Percentiles rank a stretch among this genome's conserved stretches.
Evolutionary conservation across 2,797 vertebrate species (phyloP).

Genomic region (Pangasius mekongensis): DNA sequence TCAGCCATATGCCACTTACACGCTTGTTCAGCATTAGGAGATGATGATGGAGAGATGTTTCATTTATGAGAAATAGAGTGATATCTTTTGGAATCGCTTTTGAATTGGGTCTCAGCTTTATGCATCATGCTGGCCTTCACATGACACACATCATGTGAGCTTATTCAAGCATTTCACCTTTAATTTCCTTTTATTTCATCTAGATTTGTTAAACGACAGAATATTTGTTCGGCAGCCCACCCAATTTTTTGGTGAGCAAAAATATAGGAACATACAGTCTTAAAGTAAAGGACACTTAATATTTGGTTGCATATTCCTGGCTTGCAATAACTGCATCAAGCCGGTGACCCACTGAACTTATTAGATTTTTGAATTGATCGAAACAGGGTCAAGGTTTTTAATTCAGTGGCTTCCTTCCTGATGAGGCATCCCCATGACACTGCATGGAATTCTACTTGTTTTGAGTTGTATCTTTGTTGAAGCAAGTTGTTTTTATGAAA

Average conservation of each 20-base stretch:
- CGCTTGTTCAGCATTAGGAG: not conserved
- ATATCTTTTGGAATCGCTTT: not conserved
- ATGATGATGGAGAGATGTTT: not conserved
- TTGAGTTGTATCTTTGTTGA: not conserved
- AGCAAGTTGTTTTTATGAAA: not conserved
- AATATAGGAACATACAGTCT: not conserved
- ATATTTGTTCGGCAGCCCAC: not conserved
- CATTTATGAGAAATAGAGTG: not conserved
- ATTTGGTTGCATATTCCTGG: not conserved
- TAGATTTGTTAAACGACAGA: not conserved
- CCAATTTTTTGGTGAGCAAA: not conserved
- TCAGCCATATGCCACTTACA: not conserved
- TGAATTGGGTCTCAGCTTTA: not conserved
- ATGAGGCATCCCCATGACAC: not conserved
- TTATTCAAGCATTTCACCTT: not conserved
- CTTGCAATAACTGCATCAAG: not conserved
- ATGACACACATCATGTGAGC: not conserved
- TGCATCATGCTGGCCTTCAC: not conserved
- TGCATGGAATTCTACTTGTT: not conserved
- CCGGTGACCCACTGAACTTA: not conserved
- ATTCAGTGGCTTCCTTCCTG: not conserved
- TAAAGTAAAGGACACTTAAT: not conserved
- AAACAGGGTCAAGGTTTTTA: not conserved
- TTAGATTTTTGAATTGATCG: not conserved
- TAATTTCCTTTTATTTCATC: not conserved